These are phyloP conservation scores for Polypedilum pembai DNA, from an alignment of 1,140 invertebrate species.

Conservation along the genomic window DNA sequence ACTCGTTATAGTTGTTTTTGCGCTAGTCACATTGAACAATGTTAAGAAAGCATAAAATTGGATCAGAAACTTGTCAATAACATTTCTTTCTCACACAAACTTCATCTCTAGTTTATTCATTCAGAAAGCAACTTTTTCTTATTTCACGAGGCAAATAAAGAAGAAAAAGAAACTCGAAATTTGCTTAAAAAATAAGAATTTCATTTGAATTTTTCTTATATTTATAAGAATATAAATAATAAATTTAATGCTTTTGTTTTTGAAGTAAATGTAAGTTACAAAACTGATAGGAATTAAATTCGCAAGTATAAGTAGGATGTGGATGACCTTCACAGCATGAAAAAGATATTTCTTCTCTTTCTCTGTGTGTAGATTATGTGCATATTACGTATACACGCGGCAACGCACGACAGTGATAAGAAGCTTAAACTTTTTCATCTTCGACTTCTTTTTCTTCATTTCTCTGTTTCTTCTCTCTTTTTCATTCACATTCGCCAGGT, in stretches of 20 bases:
- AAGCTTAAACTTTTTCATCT: slow-evolving; percentile 18
- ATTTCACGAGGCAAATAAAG: not conserved
- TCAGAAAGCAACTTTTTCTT: too few species aligned
- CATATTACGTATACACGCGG: not conserved
- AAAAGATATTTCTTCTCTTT: not conserved
- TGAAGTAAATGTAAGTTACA: not conserved
- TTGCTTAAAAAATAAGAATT: too few species aligned
- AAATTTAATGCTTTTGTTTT: too few species aligned
- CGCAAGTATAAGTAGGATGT: not conserved
- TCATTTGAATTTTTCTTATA: too few species aligned
- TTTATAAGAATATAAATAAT: too few species aligned
- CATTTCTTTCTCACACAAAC: not conserved
- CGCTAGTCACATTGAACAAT: not conserved
- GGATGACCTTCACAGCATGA: not conserved
- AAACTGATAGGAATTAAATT: not conserved
- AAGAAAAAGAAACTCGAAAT: not conserved
- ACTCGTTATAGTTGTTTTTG: not conserved
- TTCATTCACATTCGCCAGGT: slow-evolving; percentile 16
- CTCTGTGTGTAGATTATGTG: not conserved
- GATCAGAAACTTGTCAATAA: slow-evolving; percentile 18
- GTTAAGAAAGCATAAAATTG: slow-evolving; percentile 2
- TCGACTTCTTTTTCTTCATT: not conserved
- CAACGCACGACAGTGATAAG: not conserved
- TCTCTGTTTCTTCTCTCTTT: not conserved
- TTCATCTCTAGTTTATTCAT: not conserved